phyloP scores from a whole-genome alignment of 2,888 invertebrate genomes.

The Polyommatus icarus region DNA sequence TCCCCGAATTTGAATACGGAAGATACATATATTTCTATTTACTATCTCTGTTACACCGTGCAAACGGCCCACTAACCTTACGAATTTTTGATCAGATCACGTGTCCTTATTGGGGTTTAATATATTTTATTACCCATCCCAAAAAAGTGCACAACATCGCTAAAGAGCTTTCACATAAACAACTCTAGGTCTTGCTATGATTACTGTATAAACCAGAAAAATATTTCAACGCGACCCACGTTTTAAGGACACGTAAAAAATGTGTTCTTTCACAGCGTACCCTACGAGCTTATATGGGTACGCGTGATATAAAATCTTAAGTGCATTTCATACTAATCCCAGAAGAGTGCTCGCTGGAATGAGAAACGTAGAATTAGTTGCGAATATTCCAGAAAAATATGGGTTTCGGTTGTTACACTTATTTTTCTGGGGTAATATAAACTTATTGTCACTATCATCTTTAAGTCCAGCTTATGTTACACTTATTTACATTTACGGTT shows the following conservation, averaged over 20 bases:
- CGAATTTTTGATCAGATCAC: too few species aligned
- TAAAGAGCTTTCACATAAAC: too few species aligned
- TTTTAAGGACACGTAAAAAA: conserved; percentile 13
- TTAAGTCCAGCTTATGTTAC: not conserved
- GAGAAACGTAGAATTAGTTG: not conserved
- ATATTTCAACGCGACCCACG: not conserved
- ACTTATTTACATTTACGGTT: not conserved
- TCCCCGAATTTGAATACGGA: too few species aligned
- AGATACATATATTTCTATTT: too few species aligned
- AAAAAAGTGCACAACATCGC: too few species aligned
- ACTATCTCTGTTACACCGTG: too few species aligned
- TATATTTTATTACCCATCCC: too few species aligned
- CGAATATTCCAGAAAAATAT: conserved; percentile 16
- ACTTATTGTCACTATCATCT: not conserved
- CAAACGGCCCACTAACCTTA: too few species aligned
- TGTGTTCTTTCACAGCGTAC: not conserved
- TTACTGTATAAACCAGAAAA: not conserved
- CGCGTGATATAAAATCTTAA: conserved; percentile 45
- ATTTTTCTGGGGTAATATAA: not conserved
- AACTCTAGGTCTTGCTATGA: too few species aligned
- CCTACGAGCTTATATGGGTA: conserved; percentile 36
- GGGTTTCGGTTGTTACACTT: not conserved
- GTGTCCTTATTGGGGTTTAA: too few species aligned
- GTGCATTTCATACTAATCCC: conserved; percentile 46
- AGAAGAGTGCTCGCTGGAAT: conserved; percentile 33